Evolutionary conservation across 2,888 invertebrate genomes (phyloP).

Genomic region (Campopleginae sp.): DNA sequence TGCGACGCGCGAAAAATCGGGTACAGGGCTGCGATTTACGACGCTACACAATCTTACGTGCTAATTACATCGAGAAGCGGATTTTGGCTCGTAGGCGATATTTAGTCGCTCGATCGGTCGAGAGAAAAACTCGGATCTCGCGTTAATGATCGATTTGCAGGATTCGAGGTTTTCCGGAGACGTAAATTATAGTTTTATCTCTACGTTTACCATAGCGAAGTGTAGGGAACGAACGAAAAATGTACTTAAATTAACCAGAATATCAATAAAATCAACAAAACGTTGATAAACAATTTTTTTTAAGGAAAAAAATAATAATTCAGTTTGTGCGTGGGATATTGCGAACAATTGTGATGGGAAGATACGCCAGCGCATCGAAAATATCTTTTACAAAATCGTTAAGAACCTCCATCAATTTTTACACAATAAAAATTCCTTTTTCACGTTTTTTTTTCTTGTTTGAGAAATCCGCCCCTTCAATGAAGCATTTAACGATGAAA

Average conservation of each 20-base stretch:
- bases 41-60: conserved; percentile 48
- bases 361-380: conserved; percentile 61
- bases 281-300: neutral
- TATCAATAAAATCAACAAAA: neutral
- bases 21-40: conserved; percentile 16
- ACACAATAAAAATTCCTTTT: conserved; percentile 4
- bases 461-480: neutral
- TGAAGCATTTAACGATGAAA: conserved; percentile 7
- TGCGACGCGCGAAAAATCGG: conserved; percentile 23
- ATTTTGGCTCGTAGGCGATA: conserved; percentile 27
- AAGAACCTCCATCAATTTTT: conserved; percentile 20
- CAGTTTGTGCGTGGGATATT: conserved; percentile 35
- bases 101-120: conserved; percentile 9
- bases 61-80: conserved; percentile 61
- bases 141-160: conserved; percentile 19
- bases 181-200: conserved; percentile 17
- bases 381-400: conserved; percentile 35
- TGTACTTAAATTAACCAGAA: neutral
- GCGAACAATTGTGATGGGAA: conserved; percentile 40
- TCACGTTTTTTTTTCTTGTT: neutral
- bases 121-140: conserved; percentile 24
- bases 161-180: conserved; percentile 16
- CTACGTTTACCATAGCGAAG: neutral
- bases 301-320: conserved; percentile 9
- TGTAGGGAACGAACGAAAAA: neutral